Conservation (phyloP, 53 echinoderm and acorn worm species). For the Crossaster papposus region DNA sequence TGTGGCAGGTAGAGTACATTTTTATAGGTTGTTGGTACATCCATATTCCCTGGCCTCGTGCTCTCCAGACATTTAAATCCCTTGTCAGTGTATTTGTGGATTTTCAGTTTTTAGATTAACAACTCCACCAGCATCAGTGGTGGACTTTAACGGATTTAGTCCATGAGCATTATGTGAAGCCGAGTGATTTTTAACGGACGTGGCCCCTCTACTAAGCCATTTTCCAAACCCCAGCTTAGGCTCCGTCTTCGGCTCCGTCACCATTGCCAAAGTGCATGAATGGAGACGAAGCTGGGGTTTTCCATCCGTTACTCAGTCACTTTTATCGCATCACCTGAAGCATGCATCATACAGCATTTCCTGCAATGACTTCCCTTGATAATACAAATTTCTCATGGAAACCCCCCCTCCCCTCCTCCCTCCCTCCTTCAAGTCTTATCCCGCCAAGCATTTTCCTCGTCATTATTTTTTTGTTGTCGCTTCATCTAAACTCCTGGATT, state of each 20-base stretch:
- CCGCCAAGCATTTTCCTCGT: background rate
- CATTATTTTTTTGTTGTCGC: constrained; percentile 7
- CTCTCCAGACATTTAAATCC: background rate
- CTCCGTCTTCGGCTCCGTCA: too few species aligned
- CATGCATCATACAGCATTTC: constrained; percentile 14
- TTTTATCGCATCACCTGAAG: background rate
- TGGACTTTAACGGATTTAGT: too few species aligned
- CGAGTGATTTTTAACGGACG: too few species aligned
- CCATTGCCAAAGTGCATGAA: too few species aligned
- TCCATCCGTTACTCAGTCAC: background rate
- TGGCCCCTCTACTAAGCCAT: too few species aligned
- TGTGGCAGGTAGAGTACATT: background rate
- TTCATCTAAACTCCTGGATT: background rate
- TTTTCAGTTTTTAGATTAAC: background rate
- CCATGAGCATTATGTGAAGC: too few species aligned
- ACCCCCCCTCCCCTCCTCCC: too few species aligned
- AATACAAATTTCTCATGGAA: background rate
- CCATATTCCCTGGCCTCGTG: background rate
- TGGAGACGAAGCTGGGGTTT: too few species aligned
- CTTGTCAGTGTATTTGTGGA: background rate
- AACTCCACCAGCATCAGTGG: too few species aligned
- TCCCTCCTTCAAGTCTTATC: background rate
- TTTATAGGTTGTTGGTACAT: background rate
- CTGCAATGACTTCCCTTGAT: background rate
- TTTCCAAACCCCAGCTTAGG: background rate